phyloP scores from a whole-genome alignment of 2,797 vertebrate species.

The Megalops cyprinoides region DNA sequence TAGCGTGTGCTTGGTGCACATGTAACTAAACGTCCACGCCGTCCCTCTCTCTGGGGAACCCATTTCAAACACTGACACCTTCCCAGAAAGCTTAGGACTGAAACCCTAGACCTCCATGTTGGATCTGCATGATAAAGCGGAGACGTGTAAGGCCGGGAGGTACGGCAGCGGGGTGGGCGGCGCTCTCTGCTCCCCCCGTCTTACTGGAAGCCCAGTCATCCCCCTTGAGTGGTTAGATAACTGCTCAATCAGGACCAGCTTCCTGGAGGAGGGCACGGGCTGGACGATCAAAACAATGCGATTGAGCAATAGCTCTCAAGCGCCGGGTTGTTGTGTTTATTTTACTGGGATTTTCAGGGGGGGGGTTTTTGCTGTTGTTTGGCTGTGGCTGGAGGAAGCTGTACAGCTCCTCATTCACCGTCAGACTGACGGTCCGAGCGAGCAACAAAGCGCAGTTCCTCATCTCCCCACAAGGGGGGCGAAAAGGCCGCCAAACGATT shows the following conservation, averaged over 20 bases:
- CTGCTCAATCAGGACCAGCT: constrained; percentile 40
- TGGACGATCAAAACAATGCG: constrained; percentile 31
- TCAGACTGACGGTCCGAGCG: no score
- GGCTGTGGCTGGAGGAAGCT: neutral
- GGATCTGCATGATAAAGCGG: neutral
- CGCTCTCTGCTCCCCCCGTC: no score
- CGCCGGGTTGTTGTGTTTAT: constrained; percentile 25
- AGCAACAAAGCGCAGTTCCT: no score
- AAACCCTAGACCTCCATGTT: neutral
- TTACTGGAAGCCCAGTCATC: constrained; percentile 39
- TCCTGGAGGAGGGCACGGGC: constrained; percentile 29
- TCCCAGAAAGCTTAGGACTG: neutral
- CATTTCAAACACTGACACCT: neutral
- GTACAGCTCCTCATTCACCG: neutral
- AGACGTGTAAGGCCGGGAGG: no score
- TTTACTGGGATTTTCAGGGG: neutral
- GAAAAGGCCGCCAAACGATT: no score
- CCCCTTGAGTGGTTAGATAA: constrained; percentile 28
- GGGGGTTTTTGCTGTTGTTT: neutral
- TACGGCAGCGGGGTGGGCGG: no score
- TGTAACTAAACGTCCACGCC: constrained; percentile 12
- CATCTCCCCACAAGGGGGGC: no score
- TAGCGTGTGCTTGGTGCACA: neutral
- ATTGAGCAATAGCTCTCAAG: constrained; percentile 35
- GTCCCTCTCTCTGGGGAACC: neutral